Evolutionary conservation across 2,113 vertebrate genomes (phyloP).

Genomic region (Nyctibius bracteatus): DNA sequence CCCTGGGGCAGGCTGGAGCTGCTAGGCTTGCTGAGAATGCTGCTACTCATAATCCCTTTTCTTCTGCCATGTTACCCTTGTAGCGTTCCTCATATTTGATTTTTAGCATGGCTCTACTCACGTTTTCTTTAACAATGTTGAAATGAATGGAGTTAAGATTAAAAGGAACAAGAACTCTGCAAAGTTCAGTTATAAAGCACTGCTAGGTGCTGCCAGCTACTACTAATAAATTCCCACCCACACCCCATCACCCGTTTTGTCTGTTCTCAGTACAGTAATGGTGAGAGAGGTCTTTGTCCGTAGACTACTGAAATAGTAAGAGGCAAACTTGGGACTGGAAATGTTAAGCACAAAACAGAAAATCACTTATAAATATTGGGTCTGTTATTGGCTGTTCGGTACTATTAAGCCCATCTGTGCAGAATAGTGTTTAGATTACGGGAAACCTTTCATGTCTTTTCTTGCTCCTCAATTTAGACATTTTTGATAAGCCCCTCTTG

Average conservation of each 20-base stretch:
- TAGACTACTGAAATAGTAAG: background rate
- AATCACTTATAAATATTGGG: background rate
- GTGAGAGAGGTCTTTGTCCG: background rate
- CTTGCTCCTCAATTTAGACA: background rate
- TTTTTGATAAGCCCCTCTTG: background rate
- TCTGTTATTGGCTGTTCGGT: background rate
- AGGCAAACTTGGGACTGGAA: background rate
- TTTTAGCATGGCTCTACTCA: background rate
- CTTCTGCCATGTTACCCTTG: background rate
- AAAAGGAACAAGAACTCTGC: background rate
- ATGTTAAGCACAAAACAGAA: background rate
- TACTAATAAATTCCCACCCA: background rate
- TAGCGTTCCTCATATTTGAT: background rate
- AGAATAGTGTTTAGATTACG: background rate
- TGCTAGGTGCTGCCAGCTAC: background rate
- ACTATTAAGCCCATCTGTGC: background rate
- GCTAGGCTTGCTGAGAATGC: background rate
- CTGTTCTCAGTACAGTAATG: background rate
- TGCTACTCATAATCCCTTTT: background rate
- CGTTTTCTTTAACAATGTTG: background rate
- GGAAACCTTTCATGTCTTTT: background rate
- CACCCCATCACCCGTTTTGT: background rate
- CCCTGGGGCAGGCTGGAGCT: background rate
- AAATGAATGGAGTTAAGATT: background rate
- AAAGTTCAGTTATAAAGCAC: background rate